phyloP scores from a whole-genome alignment of 2,797 vertebrate genomes.

The Odontamblyopus lacepedii region DNA sequence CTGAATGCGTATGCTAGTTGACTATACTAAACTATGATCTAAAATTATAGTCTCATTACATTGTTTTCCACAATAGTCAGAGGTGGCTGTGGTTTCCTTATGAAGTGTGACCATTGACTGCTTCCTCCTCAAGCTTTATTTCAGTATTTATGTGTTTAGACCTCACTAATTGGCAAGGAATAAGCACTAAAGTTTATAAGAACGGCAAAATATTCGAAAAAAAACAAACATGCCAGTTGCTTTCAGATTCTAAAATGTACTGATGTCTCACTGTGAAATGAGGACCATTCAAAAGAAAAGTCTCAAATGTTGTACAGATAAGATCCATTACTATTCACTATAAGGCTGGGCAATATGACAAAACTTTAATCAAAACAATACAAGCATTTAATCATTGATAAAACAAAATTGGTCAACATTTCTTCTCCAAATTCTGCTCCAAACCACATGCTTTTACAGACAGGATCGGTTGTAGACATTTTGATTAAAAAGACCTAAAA shows the following conservation, averaged over 20 bases:
- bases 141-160: not conserved
- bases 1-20: not conserved
- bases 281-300: too few species aligned
- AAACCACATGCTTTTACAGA: too few species aligned
- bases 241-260: not conserved
- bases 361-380: too few species aligned
- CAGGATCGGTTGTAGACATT: too few species aligned
- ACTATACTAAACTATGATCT: not conserved
- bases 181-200: slow-evolving; percentile 1
- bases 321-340: too few species aligned
- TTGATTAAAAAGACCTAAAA: too few species aligned
- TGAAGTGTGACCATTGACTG: slow-evolving; percentile 24
- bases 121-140: slow-evolving; percentile 31
- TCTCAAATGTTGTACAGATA: too few species aligned
- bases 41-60: slow-evolving; percentile 22
- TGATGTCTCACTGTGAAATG: not conserved
- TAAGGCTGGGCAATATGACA: too few species aligned
- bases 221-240: not conserved
- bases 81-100: slow-evolving; percentile 38
- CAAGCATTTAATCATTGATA: too few species aligned
- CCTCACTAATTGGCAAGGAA: slow-evolving; percentile 17
- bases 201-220: not conserved
- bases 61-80: slow-evolving; percentile 24
- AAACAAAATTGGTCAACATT: too few species aligned
- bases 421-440: too few species aligned